Evolutionary conservation across 2,113 vertebrate genomes (phyloP).

Genomic region (Danionella cerebrum): DNA sequence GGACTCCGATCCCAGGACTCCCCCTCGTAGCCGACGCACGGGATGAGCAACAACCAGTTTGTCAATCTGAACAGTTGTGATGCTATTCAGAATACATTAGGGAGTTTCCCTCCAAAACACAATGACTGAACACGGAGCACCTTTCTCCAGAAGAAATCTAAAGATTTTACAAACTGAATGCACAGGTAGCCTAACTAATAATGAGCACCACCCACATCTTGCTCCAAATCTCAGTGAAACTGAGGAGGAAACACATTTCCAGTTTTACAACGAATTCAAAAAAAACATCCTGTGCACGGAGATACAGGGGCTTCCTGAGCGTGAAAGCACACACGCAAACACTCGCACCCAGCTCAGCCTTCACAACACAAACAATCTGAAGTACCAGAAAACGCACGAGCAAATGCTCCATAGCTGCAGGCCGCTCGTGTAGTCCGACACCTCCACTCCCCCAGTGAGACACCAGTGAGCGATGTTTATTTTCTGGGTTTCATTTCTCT

Average conservation of each 20-base stretch:
- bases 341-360: not conserved
- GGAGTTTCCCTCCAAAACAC: no score
- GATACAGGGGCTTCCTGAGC: conserved; percentile 40
- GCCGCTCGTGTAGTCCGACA: not conserved
- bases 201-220: not conserved
- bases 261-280: conserved; percentile 40
- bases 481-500: not conserved
- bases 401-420: not conserved
- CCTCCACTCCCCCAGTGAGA: not conserved
- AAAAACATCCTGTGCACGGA: conserved; percentile 44
- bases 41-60: no score
- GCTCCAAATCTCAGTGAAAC: not conserved
- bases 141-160: no score
- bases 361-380: not conserved
- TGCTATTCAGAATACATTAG: no score
- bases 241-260: conserved; percentile 51
- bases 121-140: no score
- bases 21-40: no score
- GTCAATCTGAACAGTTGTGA: no score
- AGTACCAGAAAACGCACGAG: not conserved
- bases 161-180: no score
- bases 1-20: no score
- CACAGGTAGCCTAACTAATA: no score
- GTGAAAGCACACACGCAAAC: conserved; percentile 6
- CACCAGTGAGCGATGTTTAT: not conserved